Percentiles rank a stretch among this genome's conserved stretches.
These are phyloP conservation scores for Chrysemys picta DNA, from an alignment of 2,113 vertebrate genomes.

Conservation along the genomic window DNA sequence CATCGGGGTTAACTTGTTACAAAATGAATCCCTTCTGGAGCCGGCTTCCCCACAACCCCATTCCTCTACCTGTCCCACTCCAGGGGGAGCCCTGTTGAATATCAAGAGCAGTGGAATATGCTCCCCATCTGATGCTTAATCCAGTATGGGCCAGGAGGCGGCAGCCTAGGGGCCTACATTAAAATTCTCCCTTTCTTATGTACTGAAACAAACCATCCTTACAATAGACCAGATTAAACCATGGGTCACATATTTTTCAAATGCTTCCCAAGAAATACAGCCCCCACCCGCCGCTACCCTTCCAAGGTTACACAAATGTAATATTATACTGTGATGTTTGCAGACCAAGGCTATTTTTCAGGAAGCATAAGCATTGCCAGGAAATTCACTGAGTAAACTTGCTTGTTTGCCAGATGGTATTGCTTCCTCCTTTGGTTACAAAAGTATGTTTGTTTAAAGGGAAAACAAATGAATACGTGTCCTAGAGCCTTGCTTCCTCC, in stretches of 20 bases:
- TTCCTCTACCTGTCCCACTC: neutral
- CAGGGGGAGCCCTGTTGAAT: neutral
- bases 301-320: neutral
- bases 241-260: neutral
- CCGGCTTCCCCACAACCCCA: neutral
- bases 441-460: constrained; percentile 29
- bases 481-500: neutral
- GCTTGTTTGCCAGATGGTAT: neutral
- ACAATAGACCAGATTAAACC: neutral
- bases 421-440: neutral
- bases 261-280: neutral
- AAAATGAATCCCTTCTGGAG: neutral
- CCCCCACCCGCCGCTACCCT: fast-evolving
- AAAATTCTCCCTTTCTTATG: neutral
- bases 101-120: neutral
- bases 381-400: neutral
- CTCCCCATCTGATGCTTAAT: fast-evolving
- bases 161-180: neutral
- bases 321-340: neutral
- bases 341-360: neutral
- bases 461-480: constrained; percentile 3
- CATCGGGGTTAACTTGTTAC: neutral
- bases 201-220: neutral
- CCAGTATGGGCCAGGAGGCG: neutral
- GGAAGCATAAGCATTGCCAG: neutral